A percentile compares a stretch with the other conserved stretches of the same genome.
Evolutionary conservation across 1,140 invertebrate species (phyloP).

Genomic region (Aphelenchoides fujianensis): DNA sequence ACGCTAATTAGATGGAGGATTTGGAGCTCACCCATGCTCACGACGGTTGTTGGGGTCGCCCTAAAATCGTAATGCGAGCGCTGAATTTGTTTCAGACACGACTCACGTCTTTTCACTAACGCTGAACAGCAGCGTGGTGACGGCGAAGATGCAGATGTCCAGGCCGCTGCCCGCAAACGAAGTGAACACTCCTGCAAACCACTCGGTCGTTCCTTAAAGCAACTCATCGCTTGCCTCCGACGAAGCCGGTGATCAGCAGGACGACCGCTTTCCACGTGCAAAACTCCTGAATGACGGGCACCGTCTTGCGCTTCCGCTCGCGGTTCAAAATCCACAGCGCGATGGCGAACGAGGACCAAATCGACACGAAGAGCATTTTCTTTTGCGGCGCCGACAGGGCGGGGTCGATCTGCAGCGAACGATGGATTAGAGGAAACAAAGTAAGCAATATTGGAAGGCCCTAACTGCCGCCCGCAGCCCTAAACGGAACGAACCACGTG

Average conservation of each 20-base stretch:
- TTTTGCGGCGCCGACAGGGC: conserved; percentile 38
- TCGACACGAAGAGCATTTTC: conserved; percentile 57
- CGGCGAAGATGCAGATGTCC: conserved; percentile 55
- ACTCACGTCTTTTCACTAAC: conserved; percentile 61
- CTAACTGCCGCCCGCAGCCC: too few relatives aligned
- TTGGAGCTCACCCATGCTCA: conserved; percentile 59
- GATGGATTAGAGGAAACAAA: too few relatives aligned
- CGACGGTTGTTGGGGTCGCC: conserved; percentile 60
- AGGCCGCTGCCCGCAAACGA: conserved; percentile 57
- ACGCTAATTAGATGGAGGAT: neutral
- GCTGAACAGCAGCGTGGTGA: conserved; percentile 57
- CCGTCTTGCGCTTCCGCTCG: conserved; percentile 46
- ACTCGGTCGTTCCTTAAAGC: conserved; percentile 14
- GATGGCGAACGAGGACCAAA: conserved; percentile 55
- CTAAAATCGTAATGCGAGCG: too few relatives aligned
- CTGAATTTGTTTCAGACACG: too few relatives aligned
- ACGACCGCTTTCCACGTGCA: conserved; percentile 36
- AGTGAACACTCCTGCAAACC: conserved; percentile 53
- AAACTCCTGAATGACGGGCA: conserved; percentile 40
- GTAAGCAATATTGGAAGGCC: neutral
- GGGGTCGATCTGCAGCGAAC: conserved; percentile 33
- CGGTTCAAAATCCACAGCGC: conserved; percentile 50
- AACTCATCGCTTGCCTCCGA: conserved; percentile 50
- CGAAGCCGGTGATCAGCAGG: conserved; percentile 46
- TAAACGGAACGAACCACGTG: conserved; percentile 21